Base-by-base conservation (phyloP, 2,113 vertebrate species). In the Micronycteris hirsuta region DNA sequence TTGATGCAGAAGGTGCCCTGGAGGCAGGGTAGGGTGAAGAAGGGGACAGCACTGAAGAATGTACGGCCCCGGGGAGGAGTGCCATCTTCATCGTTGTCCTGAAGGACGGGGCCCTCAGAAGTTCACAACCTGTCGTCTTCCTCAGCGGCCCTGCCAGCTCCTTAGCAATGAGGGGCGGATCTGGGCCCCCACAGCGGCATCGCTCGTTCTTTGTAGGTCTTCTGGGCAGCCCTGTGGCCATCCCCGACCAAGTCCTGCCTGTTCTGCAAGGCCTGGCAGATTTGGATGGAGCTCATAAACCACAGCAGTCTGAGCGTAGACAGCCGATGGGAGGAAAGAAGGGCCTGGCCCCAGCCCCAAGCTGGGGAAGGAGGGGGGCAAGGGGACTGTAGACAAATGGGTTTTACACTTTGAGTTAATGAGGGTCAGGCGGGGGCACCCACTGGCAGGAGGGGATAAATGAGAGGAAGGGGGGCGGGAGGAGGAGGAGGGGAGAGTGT, bases 341-440 rank as follows among this genome's bases (percentile, higher is more conserved):
- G 65, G 95, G 95, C 91, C 65, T 56, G 82, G 89, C 95, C 84
- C 97, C 91, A 96, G 97, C 94, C 94, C n/a, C 96, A 95, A 95
- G 97, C 56, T 26, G 88, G 96, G 86, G 78, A 47, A 78, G 85
- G 70, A 95, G 89, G 93, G 77, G 93, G 91, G 83, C 47, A 56
- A 68, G 49, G 38, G 73, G 93, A 15, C 88, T 97, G 97, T 89
- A 98, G 98, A 96, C 85, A 98, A 98, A 98, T n/a, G 89, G 84
- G 92, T 98, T 98, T 98, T 97, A 98, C 96, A 65, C 98, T 98
- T 96, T 94, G n/a, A 98, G 97, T 98, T 98, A 98, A 98, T 91
- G 97, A 98, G 98, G 98, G 98, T 98, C 98, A 95, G 84, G 86
- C 96, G 97, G 95, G 98, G 98, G 98, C 92, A 94, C 92, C 87